Percentiles rank a stretch among this genome's conserved stretches.
Conservation (phyloP, 2,113 vertebrate species). For the Rhinichthys klamathensis region DNA sequence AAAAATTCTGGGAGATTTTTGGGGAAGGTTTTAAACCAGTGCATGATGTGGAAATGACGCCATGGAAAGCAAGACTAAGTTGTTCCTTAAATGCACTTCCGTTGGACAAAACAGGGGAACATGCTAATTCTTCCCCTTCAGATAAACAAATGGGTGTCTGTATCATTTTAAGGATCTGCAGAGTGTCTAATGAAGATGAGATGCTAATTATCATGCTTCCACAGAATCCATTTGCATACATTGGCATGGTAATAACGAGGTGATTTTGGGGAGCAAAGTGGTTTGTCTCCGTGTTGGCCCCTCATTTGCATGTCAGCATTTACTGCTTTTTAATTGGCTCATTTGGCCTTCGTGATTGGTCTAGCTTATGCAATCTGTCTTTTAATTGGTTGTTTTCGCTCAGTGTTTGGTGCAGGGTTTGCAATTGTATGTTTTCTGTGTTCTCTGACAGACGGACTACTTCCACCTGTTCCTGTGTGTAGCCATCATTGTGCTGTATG, state of each 20-base stretch:
- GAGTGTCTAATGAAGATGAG: slow-evolving; percentile 48
- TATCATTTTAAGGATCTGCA: slow-evolving; percentile 11
- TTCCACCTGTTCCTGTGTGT: slow-evolving; percentile 98
- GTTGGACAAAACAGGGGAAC: not conserved
- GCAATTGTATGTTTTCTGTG: not conserved
- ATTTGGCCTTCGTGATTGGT: not conserved
- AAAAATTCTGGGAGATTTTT: not conserved
- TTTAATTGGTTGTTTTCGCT: not conserved
- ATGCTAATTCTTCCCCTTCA: not conserved
- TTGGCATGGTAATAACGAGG: slow-evolving; percentile 52
- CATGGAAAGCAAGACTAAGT: not conserved
- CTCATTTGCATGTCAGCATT: slow-evolving; percentile 28
- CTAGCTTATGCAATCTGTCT: not conserved
- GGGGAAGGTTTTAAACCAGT: not conserved
- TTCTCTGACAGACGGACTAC: slow-evolving; percentile 87
- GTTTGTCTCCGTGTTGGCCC: slow-evolving; percentile 20
- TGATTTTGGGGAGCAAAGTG: slow-evolving; percentile 39
- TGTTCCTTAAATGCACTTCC: not conserved
- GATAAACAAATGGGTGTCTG: slow-evolving; percentile 37
- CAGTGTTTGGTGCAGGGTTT: not conserved
- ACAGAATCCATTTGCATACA: slow-evolving; percentile 52
- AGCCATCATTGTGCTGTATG: slow-evolving; percentile 93
- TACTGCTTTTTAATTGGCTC: slow-evolving; percentile 1
- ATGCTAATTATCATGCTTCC: slow-evolving; percentile 54
- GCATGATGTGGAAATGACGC: not conserved